Evolutionary conservation across 2,797 vertebrate genomes (phyloP).

Genomic region (Erithacus rubecula): DNA sequence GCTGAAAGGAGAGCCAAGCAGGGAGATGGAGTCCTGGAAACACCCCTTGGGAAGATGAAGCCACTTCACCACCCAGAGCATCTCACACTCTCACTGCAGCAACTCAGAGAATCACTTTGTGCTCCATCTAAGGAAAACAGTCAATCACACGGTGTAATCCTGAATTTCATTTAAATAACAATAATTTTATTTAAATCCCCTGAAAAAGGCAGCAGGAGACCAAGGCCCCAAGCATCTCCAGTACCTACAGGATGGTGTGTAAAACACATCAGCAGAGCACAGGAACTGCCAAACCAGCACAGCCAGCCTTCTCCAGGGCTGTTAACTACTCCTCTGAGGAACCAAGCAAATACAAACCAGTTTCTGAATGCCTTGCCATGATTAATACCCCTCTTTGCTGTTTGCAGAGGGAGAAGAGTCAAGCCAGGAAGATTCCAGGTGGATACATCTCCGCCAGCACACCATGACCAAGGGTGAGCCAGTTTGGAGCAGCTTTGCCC

Average conservation of each 20-base stretch:
- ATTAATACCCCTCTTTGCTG: background rate
- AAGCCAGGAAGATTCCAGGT: background rate
- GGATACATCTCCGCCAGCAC: background rate
- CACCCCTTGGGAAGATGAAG: background rate
- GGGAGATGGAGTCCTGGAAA: background rate
- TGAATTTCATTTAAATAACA: background rate
- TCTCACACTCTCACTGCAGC: background rate
- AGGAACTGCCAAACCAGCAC: background rate
- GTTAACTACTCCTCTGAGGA: background rate
- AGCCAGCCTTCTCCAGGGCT: background rate
- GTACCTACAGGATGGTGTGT: background rate
- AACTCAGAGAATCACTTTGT: background rate
- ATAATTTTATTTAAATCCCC: background rate
- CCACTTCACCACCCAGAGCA: background rate
- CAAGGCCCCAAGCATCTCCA: background rate
- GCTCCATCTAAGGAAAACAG: background rate
- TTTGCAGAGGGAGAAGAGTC: background rate
- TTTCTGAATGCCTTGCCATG: background rate
- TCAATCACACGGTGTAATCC: background rate
- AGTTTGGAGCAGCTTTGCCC: fast-evolving
- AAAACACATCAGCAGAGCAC: background rate
- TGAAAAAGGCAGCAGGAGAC: background rate
- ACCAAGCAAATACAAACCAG: background rate
- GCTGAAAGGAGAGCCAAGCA: background rate
- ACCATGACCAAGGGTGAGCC: fast-evolving